Conservation (phyloP, 2,888 invertebrate genomes). For the Drosophila fulvimacula region DNA sequence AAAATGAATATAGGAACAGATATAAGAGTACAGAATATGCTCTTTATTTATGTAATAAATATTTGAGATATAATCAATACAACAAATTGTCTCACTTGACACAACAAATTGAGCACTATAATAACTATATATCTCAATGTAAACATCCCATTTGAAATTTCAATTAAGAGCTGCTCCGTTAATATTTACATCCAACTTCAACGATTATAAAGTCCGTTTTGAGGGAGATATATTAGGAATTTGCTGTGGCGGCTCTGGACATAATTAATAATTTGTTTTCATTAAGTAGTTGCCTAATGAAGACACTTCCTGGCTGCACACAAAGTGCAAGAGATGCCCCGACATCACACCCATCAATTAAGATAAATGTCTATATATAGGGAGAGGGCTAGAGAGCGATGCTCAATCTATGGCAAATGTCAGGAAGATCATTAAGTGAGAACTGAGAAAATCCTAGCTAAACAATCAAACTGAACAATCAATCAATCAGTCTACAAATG, state of each 20-base stretch:
- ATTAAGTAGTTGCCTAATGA: constrained; percentile 40
- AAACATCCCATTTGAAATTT: not conserved
- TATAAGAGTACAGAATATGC: too few relatives aligned
- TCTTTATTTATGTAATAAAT: too few relatives aligned
- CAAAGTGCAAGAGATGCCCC: not conserved
- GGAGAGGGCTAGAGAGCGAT: not conserved
- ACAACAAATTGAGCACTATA: not conserved
- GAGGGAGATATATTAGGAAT: constrained; percentile 19
- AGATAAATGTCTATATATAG: constrained; percentile 59
- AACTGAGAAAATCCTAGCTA: constrained; percentile 10
- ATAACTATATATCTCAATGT: not conserved
- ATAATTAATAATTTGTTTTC: constrained; percentile 51
- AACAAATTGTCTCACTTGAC: too few relatives aligned
- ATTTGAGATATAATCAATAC: too few relatives aligned
- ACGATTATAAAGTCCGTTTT: not conserved
- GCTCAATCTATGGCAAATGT: constrained; percentile 14
- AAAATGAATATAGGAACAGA: too few relatives aligned
- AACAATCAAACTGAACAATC: constrained; percentile 27
- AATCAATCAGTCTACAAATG: constrained; percentile 37
- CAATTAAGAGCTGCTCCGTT: not conserved
- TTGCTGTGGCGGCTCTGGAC: constrained; percentile 6
- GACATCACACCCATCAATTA: constrained; percentile 57
- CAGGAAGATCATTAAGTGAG: constrained; percentile 7
- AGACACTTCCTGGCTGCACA: constrained; percentile 31
- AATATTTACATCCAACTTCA: not conserved